Conservation (phyloP, 2,888 invertebrate species). For the Noctua janthina region DNA sequence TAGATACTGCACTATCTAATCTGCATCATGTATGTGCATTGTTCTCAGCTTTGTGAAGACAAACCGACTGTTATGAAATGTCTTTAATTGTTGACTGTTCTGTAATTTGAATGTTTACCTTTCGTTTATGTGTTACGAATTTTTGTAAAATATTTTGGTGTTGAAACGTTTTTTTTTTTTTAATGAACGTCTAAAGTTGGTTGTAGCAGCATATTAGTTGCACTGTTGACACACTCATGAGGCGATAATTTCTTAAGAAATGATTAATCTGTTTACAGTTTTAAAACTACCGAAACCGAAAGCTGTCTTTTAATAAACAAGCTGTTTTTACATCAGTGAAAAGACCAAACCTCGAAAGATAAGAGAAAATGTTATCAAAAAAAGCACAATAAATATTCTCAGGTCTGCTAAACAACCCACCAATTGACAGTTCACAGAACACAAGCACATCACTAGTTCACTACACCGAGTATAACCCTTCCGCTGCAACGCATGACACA, state of each 20-base stretch:
- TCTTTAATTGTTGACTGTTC: constrained; percentile 46
- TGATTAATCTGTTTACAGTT: background rate
- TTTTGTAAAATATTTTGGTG: constrained; percentile 6
- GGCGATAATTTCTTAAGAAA: background rate
- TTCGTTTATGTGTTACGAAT: constrained; percentile 30
- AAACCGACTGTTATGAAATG: constrained; percentile 58
- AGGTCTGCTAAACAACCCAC: background rate
- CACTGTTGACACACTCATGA: background rate
- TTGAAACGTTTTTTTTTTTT: constrained; percentile 2
- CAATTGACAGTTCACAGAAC: constrained; percentile 30
- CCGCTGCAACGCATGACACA: constrained; percentile 65
- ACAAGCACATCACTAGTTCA: constrained; percentile 10
- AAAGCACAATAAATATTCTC: background rate
- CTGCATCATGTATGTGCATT: constrained; percentile 60
- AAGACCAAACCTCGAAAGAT: background rate
- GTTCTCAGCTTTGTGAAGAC: constrained; percentile 51
- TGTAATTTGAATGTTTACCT: constrained; percentile 48
- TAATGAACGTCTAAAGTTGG: background rate
- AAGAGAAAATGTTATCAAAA: background rate
- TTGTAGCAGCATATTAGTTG: background rate
- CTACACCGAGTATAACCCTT: constrained; percentile 63
- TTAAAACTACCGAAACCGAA: background rate
- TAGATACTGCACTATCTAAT: constrained; percentile 63
- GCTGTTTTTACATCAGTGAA: background rate
- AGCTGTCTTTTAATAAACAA: background rate